These are phyloP conservation scores for Cataglyphis livida DNA, from an alignment of 2,888 invertebrate genomes.

Conservation along the genomic window DNA sequence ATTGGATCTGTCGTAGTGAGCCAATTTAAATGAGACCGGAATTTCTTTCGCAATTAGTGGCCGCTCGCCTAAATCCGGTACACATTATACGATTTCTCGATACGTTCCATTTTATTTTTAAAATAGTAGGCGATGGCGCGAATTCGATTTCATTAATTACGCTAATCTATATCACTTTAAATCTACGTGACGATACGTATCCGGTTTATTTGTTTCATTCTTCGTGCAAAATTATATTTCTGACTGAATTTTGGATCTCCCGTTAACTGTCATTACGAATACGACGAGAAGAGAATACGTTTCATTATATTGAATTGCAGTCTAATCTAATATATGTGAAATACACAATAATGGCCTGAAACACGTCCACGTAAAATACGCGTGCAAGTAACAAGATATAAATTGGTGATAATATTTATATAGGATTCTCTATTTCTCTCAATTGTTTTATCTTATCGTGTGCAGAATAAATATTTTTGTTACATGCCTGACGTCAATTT, in stretches of 20 bases:
- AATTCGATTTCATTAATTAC: conserved; percentile 57
- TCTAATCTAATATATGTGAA: conserved; percentile 40
- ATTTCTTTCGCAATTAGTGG: conserved; percentile 68
- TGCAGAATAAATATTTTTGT: conserved; percentile 44
- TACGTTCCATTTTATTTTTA: conserved; percentile 64
- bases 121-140: not conserved
- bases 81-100: conserved; percentile 65
- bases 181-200: not conserved
- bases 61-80: conserved; percentile 40
- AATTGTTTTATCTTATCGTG: conserved; percentile 34
- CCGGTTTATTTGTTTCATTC: not conserved
- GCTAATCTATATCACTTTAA: conserved; percentile 7
- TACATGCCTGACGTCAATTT: conserved; percentile 31
- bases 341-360: conserved; percentile 8
- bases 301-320: conserved; percentile 30
- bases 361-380: conserved; percentile 4
- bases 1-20: conserved; percentile 73
- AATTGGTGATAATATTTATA: conserved; percentile 28
- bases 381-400: conserved; percentile 11
- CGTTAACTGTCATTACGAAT: not conserved
- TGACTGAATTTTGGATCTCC: conserved; percentile 14
- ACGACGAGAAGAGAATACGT: not conserved
- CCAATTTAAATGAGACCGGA: conserved; percentile 71
- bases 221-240: conserved; percentile 15
- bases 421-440: not conserved